Conservation (phyloP, 2,888 invertebrate species). For the Tortrix viridana region DNA sequence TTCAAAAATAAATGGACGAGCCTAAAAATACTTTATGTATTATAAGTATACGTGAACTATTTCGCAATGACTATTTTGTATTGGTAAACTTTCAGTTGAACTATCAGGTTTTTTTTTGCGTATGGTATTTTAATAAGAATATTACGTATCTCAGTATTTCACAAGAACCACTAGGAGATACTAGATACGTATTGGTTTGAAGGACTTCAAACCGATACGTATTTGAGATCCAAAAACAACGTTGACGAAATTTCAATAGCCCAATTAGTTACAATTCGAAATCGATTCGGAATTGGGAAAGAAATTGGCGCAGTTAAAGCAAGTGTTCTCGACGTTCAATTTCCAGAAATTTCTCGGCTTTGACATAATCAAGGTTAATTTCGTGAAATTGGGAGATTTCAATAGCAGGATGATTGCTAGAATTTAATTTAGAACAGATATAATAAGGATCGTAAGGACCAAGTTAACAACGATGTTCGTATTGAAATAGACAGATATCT, state of each 20-base stretch:
- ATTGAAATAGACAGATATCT: too few relatives aligned
- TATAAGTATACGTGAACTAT: too few relatives aligned
- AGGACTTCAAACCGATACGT: too few relatives aligned
- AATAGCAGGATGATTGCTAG: background rate
- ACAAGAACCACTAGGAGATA: background rate
- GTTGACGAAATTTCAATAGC: slow-evolving; percentile 13
- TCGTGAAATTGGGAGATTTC: background rate
- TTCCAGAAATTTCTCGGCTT: slow-evolving; percentile 11
- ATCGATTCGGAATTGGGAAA: slow-evolving; percentile 15
- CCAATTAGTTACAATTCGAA: slow-evolving; percentile 26
- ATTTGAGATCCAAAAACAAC: slow-evolving; percentile 8
- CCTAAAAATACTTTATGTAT: too few relatives aligned
- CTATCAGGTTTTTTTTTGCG: too few relatives aligned
- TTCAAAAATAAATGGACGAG: too few relatives aligned
- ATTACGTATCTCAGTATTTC: background rate
- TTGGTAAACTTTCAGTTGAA: too few relatives aligned
- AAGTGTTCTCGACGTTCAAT: slow-evolving; percentile 28
- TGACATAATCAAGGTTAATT: slow-evolving; percentile 13
- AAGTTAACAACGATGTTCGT: too few relatives aligned
- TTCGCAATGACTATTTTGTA: too few relatives aligned
- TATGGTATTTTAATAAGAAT: too few relatives aligned
- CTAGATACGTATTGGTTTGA: too few relatives aligned
- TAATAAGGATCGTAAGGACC: background rate
- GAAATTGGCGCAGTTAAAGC: slow-evolving; percentile 26
- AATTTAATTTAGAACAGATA: background rate